Base-by-base conservation (phyloP, 1,140 invertebrate genomes). In the Augochlora pura region DNA sequence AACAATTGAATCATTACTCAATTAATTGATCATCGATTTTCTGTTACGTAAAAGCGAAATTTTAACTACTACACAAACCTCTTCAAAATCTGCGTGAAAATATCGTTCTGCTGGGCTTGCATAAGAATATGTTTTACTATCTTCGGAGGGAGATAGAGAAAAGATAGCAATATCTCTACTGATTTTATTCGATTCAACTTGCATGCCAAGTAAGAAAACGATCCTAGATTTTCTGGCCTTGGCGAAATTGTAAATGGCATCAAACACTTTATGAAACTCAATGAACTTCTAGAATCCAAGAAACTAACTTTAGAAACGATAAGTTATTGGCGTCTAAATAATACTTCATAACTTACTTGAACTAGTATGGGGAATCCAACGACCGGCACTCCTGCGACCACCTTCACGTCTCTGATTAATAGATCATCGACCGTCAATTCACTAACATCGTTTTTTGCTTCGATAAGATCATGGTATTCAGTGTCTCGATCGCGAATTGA, bases 341-440 rank as follows among this genome's bases (percentile, higher is more conserved):
- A 32, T 32, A 32, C 32, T 32, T 32, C 10, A 14, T 1, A 46
- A 46, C 42, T 77, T 85, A 92, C 92, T 83, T 91, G 76, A 3
- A 94, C 93, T 8, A 94, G 86, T 54, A 95, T 92, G 1, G 95
- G 94, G 59, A 96, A 90, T 10, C 94, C 94, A 3, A 93, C 91
- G 54, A 96, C 93, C 1, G 95, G 94, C n/a, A 96, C 89, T 2
- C 90, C 93, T 52, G 91, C 89, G 4, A 95, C 86, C 27, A 95
- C 70, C 93, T 96, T 96, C 52, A 95, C 87, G 87, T 96, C 96
- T 88, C 94, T 95, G n/a, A 93, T 92, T 52, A 96, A 86, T 16
- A 96, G 89, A 86, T 96, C 94, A 12, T 90, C 84, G 2, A 93
- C 89, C 9, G 91, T 94, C 4, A 96, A 88, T 38, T 83, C 86